phyloP scores from a whole-genome alignment of 2,113 vertebrate species.

The Thamnaconus septentrionalis region DNA sequence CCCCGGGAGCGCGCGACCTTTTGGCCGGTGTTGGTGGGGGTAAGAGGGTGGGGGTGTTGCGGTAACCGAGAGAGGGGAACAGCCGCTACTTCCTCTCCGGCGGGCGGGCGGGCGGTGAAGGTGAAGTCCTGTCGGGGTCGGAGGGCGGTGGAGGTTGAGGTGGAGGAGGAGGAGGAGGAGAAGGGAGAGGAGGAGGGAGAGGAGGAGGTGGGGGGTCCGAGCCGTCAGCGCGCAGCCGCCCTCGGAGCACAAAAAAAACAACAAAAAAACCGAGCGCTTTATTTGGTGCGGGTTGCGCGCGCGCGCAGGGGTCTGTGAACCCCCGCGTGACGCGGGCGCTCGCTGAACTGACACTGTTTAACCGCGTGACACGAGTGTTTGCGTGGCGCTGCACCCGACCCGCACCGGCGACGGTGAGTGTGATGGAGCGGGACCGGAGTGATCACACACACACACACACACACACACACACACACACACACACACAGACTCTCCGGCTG shows the following conservation, averaged over 20 bases:
- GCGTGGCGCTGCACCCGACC: no score
- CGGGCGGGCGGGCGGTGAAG: constrained; percentile 7
- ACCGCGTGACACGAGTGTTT: constrained; percentile 45
- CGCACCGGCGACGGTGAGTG: not conserved
- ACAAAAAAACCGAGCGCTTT: constrained; percentile 1
- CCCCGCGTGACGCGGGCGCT: constrained; percentile 32
- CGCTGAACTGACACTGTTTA: constrained; percentile 40
- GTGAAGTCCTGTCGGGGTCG: constrained; percentile 51
- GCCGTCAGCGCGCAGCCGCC: constrained; percentile 42
- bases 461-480: not conserved
- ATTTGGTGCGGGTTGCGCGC: constrained; percentile 34
- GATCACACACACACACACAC: not conserved
- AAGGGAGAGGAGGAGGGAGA: no score
- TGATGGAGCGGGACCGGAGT: no score
- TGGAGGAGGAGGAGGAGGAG: no score
- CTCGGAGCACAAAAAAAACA: no score
- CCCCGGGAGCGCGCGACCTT: constrained; percentile 8
- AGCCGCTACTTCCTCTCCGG: constrained; percentile 25
- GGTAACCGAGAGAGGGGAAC: constrained; percentile 1
- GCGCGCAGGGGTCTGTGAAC: constrained; percentile 38
- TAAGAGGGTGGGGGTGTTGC: not conserved
- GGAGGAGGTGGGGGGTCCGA: constrained; percentile 6
- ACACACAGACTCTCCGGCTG: not conserved
- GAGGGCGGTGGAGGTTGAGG: not conserved
- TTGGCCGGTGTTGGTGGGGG: not conserved